Evolutionary conservation across 1,140 invertebrate genomes (phyloP), one percentile per base, ranked within the genome.

Genomic region (Scaptodrosophila lebanonensis): DNA sequence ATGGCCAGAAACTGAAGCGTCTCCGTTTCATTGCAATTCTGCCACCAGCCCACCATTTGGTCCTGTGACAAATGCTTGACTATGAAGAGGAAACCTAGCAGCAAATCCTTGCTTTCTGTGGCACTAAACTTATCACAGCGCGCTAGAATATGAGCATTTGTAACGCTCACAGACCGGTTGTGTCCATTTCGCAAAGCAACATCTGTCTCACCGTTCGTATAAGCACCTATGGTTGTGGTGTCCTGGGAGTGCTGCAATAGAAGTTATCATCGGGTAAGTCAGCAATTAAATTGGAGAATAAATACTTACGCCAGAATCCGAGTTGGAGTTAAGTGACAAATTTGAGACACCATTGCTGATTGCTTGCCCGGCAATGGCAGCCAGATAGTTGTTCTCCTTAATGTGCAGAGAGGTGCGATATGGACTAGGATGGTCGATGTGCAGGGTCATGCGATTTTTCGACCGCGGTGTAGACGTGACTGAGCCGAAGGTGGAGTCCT

Each of bases 31-130:
- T 84, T 91, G 65, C 93, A 94, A 42, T 95, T 94, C 67, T 93
- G 93, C 94, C 96, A 97, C 95, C 95, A 97, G 5, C 92, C 91
- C 11, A 97, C 91, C n/a, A 97, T 89, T 67, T 95, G 92, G 63
- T 96, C 94, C 83, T 97, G 95, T 18, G 93, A 93, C 38, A 97
- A 85, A 88, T 97, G 93, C 86, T 97, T 97, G 16, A 98, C 89
- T 35, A 98, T 92, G 88, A 97, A 97, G 11, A 98, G 88, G 85
- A 97, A 96, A 83, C 95, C 95, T 1, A 98, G 87, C 9, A 99
- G 88, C 11, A 98, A 89, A 88, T 99, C 97, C 82, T 94, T 94
- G 20, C 79, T 85, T 54, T 87, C 86, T 0, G 66, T 84, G 0
- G 86, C 59, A 40, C 89, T 91, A n/a, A 96, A 88, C 87, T 94